Percentiles rank a stretch among this genome's conserved stretches.
phyloP scores from a whole-genome alignment of 1,140 invertebrate species.

The Sminthurides bifidus region DNA sequence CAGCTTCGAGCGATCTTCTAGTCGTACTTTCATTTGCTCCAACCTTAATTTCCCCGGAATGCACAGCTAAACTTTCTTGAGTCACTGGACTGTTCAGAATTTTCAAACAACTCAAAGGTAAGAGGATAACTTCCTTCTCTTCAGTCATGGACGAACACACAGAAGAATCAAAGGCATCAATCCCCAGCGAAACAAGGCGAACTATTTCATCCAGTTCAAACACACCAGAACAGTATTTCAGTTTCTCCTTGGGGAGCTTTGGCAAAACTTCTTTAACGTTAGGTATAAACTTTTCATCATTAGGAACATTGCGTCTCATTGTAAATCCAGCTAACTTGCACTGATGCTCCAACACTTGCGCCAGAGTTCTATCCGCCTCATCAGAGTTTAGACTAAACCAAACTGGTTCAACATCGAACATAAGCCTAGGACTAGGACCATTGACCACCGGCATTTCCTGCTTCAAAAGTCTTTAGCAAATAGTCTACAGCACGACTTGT shows the following conservation, averaged over 20 bases:
- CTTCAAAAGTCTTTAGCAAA: too few species aligned
- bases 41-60: too few species aligned
- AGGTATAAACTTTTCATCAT: slow-evolving; percentile 23
- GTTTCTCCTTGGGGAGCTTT: slow-evolving; percentile 38
- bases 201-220: slow-evolving; percentile 38
- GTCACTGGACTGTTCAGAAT: neutral
- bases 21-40: too few species aligned
- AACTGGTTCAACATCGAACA: slow-evolving; percentile 31
- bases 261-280: slow-evolving; percentile 34
- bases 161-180: slow-evolving; percentile 44
- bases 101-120: slow-evolving; percentile 3
- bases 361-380: slow-evolving; percentile 34
- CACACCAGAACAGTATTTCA: slow-evolving; percentile 37
- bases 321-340: slow-evolving; percentile 37
- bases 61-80: slow-evolving; percentile 1
- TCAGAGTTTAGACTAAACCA: slow-evolving; percentile 39
- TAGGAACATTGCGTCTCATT: slow-evolving; percentile 32
- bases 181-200: slow-evolving; percentile 36
- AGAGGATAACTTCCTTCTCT: slow-evolving; percentile 35
- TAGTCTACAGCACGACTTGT: slow-evolving; percentile 21
- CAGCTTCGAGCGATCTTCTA: neutral
- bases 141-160: slow-evolving; percentile 40
- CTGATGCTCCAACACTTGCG: slow-evolving; percentile 18
- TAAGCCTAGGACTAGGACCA: slow-evolving; percentile 14
- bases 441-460: slow-evolving; percentile 24